Base-by-base conservation (phyloP, 2,888 invertebrate species). In the Tetropium fuscum region DNA sequence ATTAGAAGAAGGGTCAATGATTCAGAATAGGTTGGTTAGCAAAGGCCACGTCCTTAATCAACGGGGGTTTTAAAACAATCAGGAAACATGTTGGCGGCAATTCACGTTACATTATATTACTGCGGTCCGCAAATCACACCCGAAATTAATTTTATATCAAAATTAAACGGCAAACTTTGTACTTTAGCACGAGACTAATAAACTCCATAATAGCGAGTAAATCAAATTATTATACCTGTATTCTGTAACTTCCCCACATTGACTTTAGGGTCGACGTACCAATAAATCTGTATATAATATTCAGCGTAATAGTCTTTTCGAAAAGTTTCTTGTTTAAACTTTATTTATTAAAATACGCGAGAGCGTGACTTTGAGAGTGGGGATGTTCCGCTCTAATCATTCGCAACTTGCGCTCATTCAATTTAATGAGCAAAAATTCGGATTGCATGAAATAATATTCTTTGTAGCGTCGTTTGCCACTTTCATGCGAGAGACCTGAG, bases 171-270 rank as follows among this genome's bases (percentile, higher is more conserved):
- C 15, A 15, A 13, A 34, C 8, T 13, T 2, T 13, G 11, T 34
- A 5, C 7, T 34, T 34, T 34, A 34, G 13, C 15, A 15, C 15
- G 11, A 34, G 13, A 15, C 15, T 34, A 34, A 34, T 34, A 44
- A 44, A 44, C 44, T 44, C 27, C 16, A n/a, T 44, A 44, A 44
- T 27, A 13, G 27, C 16, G 44, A 27, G 15, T 44, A 16, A 30
- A 27, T 25, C 4, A 27, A 44, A 44, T 44, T 44, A 27, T 44
- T 44, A 44, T 25, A 18, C 15, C 44, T 44, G 15, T 20, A 44
- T 44, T 15, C 43, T 25, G 20, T 25, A 27, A 19, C 44, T 25
- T 44, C 16, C 11, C 10, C 7, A n/a, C 18, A 16, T 18, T 16
- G 22, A 16, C 27, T 27, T 27, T 27, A 16, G 27, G 44, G 27